Evolutionary conservation across 2,888 invertebrate genomes (phyloP), one percentile per base, ranked within the genome.

Genomic region (Carpatolechia fugitivella): DNA sequence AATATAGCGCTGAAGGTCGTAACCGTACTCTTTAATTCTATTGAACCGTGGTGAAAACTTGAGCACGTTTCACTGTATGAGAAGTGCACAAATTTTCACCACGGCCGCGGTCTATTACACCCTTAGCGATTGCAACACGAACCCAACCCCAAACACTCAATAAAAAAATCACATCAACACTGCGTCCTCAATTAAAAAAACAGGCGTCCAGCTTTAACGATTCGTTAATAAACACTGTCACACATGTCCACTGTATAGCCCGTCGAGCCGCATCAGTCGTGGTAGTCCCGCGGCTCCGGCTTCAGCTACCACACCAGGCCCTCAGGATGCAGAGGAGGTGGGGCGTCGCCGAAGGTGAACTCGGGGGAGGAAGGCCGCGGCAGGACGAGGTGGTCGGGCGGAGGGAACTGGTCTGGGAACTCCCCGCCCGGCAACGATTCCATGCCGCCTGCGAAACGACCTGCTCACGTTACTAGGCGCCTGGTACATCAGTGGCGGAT

Each of bases 401-500:
- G 93, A 53, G 92, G 93, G 84, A 91, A 93, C 76, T 89, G 90
- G 49, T 90, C 90, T 13, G 89, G 88, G 65, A 89, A 89, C 68
- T 88, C 90, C 66, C 88, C 86, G 64, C 89, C 90, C 4, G 82
- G 84, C 60, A 89, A 77, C 70, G 82, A 72, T 78, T 89, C 93
- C 83, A 95, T 95, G 62, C 93, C 93, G 62, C 94, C 94, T 76
- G 94, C 93, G 81, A 95, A 95, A 82, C 96, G 96, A 83, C 94
- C 94, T 80, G 94, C 94, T 92, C 94, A 92, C 74, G 93, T 89
- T 89, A 85, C 60, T 81, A 83, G 69, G 35, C 35, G 49, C 49
- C 49, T 49, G 35, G 31, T 49, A 49, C 49, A 16, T 16, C 31
- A 16, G 24, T 48, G 47, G 6, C 5, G n/a, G 29, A 44, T 29